Percentiles rank a stretch among this genome's conserved stretches.
Conservation (phyloP, 2,888 invertebrate genomes). For the Rotaria macrura region DNA sequence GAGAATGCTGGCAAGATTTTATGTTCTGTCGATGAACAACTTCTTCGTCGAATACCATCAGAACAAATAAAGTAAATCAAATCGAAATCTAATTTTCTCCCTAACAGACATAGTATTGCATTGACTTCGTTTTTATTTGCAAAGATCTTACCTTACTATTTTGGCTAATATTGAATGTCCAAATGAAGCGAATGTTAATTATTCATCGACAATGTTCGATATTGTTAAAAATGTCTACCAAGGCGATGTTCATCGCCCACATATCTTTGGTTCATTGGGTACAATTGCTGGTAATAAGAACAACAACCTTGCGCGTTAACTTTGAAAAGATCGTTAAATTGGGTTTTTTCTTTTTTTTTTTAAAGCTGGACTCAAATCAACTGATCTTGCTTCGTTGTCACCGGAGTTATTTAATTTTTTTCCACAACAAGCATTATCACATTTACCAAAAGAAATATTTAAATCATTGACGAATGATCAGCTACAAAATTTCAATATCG, state of each 20-base stretch:
- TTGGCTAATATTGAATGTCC: slow-evolving; percentile 12
- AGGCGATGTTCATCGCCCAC: not conserved
- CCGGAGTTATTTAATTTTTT: not conserved
- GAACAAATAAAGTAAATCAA: not conserved
- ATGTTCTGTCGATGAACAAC: not conserved
- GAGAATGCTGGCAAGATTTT: not conserved
- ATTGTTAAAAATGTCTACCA: not conserved
- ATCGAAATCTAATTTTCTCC: not conserved
- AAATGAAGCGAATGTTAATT: not conserved
- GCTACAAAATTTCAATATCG: slow-evolving; percentile 1
- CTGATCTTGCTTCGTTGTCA: not conserved
- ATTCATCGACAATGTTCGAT: not conserved
- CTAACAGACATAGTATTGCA: too few species aligned
- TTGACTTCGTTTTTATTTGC: not conserved
- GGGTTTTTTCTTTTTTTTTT: not conserved
- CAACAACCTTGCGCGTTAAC: too few species aligned
- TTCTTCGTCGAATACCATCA: not conserved
- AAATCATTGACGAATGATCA: not conserved
- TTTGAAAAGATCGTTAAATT: not conserved
- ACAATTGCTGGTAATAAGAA: slow-evolving; percentile 4
- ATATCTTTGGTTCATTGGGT: slow-evolving; percentile 10
- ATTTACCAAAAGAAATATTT: not conserved
- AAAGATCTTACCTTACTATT: not conserved
- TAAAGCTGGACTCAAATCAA: not conserved
- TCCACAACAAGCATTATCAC: not conserved